Conservation (phyloP, 2,888 invertebrate genomes). For the Desoria tigrina region DNA sequence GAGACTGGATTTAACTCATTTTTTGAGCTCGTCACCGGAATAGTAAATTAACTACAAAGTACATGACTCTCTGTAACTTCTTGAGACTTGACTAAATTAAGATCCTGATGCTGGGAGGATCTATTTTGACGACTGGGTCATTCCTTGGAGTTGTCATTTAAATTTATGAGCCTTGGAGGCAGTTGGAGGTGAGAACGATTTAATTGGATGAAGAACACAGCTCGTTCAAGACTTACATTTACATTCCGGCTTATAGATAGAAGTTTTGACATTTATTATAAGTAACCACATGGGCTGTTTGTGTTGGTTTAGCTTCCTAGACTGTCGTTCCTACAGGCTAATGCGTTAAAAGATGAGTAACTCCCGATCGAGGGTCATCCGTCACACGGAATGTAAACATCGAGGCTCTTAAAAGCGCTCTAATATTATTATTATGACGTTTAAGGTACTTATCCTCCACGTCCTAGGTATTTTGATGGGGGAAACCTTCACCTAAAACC, state of each 20-base stretch:
- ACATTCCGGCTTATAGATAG: background rate
- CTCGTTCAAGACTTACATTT: background rate
- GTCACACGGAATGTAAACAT: constrained; percentile 8
- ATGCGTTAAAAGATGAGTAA: constrained; percentile 2
- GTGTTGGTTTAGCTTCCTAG: too few species aligned
- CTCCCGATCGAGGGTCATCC: background rate
- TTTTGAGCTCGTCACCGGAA: background rate
- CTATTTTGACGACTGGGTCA: background rate
- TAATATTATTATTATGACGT: too few species aligned
- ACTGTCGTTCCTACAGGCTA: too few species aligned
- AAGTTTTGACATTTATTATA: background rate
- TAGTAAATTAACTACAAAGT: too few species aligned
- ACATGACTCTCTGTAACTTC: too few species aligned
- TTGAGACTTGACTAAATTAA: too few species aligned
- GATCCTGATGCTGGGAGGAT: background rate
- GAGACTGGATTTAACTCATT: constrained; percentile 10
- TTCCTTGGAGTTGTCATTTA: constrained; percentile 1
- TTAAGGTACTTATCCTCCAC: too few species aligned
- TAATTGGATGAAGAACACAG: constrained; percentile 25
- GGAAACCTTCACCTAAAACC: too few species aligned
- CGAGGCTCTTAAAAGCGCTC: background rate
- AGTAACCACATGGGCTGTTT: background rate
- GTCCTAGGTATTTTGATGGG: too few species aligned
- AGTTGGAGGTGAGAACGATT: constrained; percentile 27
- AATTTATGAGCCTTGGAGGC: constrained; percentile 21